Evolutionary conservation across 2,113 vertebrate species (phyloP).

Genomic region (Hippocampus abdominalis): DNA sequence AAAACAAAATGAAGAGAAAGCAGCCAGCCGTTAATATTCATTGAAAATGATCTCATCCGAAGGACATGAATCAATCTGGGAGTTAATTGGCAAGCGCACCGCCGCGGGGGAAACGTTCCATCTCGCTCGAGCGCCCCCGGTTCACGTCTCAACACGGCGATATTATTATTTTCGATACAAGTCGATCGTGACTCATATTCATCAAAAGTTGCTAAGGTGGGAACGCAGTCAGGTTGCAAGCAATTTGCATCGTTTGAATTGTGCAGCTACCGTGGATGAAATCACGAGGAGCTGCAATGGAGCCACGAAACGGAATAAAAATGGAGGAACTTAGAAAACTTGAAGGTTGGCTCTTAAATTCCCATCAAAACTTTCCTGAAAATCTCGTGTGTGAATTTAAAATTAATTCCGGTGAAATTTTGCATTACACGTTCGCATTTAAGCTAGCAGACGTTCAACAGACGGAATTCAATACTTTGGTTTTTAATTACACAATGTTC

Average conservation of each 20-base stretch:
- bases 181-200: background rate
- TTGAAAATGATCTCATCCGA: constrained; percentile 44
- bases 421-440: no score
- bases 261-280: background rate
- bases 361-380: no score
- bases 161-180: constrained; percentile 34
- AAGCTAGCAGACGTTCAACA: no score
- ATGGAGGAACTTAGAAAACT: no score
- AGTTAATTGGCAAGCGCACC: constrained; percentile 34
- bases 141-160: constrained; percentile 11
- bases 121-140: background rate
- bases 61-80: constrained; percentile 36
- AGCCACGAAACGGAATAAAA: background rate
- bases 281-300: background rate
- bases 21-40: constrained; percentile 58
- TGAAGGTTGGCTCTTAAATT: no score
- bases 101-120: constrained; percentile 9
- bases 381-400: no score
- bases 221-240: background rate
- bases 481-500: no score
- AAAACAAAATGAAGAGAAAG: constrained; percentile 29
- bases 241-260: background rate
- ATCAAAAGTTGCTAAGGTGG: background rate
- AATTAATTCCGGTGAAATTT: no score
- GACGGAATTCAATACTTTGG: no score